Conservation (phyloP, 2,113 vertebrate genomes). For the Leucopsar rothschildi region DNA sequence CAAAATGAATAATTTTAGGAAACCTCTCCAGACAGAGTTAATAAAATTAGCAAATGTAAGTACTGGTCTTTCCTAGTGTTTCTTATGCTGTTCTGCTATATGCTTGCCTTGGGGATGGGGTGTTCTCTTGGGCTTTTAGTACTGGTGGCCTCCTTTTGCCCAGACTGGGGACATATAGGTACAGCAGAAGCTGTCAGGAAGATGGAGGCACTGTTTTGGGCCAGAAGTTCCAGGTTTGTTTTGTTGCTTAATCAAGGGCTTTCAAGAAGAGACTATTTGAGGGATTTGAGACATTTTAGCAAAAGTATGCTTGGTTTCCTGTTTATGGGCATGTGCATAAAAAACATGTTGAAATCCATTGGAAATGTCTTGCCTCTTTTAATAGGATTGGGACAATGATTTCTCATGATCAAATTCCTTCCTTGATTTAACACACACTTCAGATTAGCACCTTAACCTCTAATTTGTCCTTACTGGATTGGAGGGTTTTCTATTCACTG, state of each 20-base stretch:
- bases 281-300: too few species aligned
- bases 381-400: background rate
- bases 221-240: background rate
- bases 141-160: background rate
- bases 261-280: background rate
- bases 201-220: background rate
- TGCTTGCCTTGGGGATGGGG: background rate
- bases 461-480: background rate
- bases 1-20: background rate
- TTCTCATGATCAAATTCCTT: background rate
- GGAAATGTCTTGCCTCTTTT: background rate
- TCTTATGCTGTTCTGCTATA: background rate
- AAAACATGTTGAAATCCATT: background rate
- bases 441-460: background rate
- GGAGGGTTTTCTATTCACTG: background rate
- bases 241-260: background rate
- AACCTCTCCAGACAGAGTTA: background rate
- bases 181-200: background rate
- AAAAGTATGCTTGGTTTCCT: background rate
- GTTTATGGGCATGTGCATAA: background rate
- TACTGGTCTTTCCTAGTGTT: background rate
- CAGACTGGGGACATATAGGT: background rate
- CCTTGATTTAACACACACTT: background rate
- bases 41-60: background rate
- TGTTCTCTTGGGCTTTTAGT: background rate